These are phyloP conservation scores for Trochalopteron elliotii DNA, from an alignment of 2,113 vertebrate species.

Conservation along the genomic window DNA sequence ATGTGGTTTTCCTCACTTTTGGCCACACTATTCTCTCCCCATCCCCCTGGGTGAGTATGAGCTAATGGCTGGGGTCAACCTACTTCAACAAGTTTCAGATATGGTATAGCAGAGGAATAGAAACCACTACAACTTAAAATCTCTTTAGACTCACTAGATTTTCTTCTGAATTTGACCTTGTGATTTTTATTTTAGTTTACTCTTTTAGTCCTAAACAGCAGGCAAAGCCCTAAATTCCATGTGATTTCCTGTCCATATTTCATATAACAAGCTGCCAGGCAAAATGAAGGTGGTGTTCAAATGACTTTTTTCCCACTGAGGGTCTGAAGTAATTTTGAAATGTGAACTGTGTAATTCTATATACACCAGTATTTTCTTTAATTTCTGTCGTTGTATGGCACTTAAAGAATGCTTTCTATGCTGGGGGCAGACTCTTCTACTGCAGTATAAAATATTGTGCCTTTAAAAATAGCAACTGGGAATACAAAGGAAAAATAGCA, in stretches of 20 bases:
- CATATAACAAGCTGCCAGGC: not conserved
- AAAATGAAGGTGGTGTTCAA: not conserved
- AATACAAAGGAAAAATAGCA: not conserved
- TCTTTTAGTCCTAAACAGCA: not conserved
- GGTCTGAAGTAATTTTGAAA: not conserved
- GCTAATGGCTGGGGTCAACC: not conserved
- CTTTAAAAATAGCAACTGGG: not conserved
- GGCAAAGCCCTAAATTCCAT: not conserved
- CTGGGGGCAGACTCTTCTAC: not conserved
- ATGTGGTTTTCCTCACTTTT: not conserved
- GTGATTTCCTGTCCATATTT: not conserved
- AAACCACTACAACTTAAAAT: not conserved
- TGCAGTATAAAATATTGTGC: not conserved
- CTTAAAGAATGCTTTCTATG: not conserved
- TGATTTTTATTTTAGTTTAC: not conserved
- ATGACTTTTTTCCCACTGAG: not conserved
- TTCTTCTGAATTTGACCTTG: not conserved
- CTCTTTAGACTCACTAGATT: not conserved
- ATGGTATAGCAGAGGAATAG: not conserved
- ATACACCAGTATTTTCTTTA: not conserved
- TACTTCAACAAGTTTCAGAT: not conserved
- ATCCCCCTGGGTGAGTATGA: not conserved
- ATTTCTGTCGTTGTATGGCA: not conserved
- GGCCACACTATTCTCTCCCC: not conserved
- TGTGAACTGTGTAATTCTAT: not conserved